A percentile compares a stretch with the other conserved stretches of the same genome.
Evolutionary conservation across 2,113 vertebrate genomes (phyloP).

Genomic region (Catharus fuscescens): DNA sequence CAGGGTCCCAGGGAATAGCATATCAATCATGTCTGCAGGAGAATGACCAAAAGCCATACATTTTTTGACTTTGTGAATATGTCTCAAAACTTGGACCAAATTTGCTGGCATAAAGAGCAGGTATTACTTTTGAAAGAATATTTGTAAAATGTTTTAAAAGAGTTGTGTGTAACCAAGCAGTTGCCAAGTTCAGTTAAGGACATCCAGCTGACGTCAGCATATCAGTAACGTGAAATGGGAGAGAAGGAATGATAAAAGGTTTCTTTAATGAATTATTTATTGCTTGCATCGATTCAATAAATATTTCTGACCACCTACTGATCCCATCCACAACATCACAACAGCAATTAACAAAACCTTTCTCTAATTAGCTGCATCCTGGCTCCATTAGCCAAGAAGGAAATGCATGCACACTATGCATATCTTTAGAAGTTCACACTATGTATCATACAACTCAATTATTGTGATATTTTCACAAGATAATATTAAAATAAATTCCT

Average conservation of each 20-base stretch:
- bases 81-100: not conserved
- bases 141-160: not conserved
- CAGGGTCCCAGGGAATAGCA: not conserved
- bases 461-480: not conserved
- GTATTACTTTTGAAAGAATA: not conserved
- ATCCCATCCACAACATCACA: not conserved
- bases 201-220: not conserved
- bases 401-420: not conserved
- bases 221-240: not conserved
- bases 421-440: not conserved
- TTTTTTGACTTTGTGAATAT: not conserved
- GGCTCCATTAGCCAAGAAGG: not conserved
- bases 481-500: not conserved
- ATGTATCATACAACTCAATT: not conserved
- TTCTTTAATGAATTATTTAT: constrained; percentile 28
- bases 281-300: not conserved
- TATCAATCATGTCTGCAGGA: not conserved
- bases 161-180: not conserved
- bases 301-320: constrained; percentile 3
- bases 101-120: not conserved
- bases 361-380: not conserved
- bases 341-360: not conserved
- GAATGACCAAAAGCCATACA: not conserved
- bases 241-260: not conserved
- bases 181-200: constrained; percentile 30